Evolutionary conservation across 2,113 vertebrate species (phyloP), one percentile per base, ranked within the genome.

Genomic region (Crypturellus undulatus): DNA sequence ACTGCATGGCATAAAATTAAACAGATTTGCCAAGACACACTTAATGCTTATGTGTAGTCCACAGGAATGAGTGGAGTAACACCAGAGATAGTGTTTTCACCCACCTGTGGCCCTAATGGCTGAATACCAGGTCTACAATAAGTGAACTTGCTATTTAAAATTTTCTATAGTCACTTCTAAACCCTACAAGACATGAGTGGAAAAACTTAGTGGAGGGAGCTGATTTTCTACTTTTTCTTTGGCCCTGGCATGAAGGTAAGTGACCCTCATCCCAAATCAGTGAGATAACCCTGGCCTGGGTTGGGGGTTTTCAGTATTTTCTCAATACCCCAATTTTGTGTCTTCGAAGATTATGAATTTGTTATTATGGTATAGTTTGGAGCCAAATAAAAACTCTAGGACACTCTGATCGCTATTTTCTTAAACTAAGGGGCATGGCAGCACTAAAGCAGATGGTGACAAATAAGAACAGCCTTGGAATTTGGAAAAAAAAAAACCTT

Each of bases 371-470:
- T 22, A 13, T 17, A 26, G n/a, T 43, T 68, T 60, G 56, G 34
- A 89, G 91, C 13, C 6, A 64, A 83, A 84, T 36, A 58, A 43
- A 90, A 73, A 51, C 58, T 22, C 68, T 49, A 43, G 68, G 32
- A 62, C 3, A 2, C 51, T 15, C 9, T 0, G 4, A 52, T 17
- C 0, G 0, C 22, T 10, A 4, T 43, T 64, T 91, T n/a, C 75
- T 63, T 80, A 70, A 92, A 83, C 16, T 20, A 42, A 60, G 52
- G 34, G 51, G 54, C 15, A 70, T 16, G 30, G 20, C 15, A 79
- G 67, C 54, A 62, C 54, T 36, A 36, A 73, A 84, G 68, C 75
- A 89, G 54, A 77, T 42, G 54, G 49, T n/a, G 40, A 12, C 63
- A 89, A 76, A 20, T 5, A 87, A 91, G 70, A 4, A 24, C 28